Conservation (phyloP, 2,888 invertebrate genomes). For the Merodon equestris region DNA sequence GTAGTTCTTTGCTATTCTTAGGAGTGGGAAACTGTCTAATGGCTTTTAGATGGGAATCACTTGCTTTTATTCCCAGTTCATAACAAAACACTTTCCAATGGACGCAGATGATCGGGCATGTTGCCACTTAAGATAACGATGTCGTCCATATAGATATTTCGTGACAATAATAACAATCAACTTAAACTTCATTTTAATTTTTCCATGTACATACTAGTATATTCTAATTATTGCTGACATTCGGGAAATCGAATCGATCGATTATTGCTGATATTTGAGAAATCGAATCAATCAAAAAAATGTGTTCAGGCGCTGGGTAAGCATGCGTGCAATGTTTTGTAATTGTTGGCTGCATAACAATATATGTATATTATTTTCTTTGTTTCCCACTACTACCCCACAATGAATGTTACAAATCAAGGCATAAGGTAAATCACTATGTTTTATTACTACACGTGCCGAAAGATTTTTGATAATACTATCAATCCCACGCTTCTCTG, state of each 20-base stretch:
- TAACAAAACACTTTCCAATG: not conserved
- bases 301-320: not conserved
- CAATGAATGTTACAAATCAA: not conserved
- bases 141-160: not conserved
- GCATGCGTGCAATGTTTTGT: slow-evolving; percentile 7
- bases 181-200: too few relatives aligned
- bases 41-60: not conserved
- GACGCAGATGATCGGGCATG: not conserved
- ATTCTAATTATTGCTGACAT: too few relatives aligned
- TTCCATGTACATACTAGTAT: too few relatives aligned
- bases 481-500: not conserved
- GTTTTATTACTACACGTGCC: not conserved
- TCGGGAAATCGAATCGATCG: too few relatives aligned
- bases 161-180: too few relatives aligned
- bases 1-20: not conserved
- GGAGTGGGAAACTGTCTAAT: not conserved
- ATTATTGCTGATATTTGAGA: too few relatives aligned
- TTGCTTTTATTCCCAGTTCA: not conserved
- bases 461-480: not conserved
- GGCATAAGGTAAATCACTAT: not conserved
- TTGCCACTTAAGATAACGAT: not conserved
- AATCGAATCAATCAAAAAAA: too few relatives aligned
- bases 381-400: not conserved
- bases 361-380: too few relatives aligned
- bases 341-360: not conserved